Evolutionary conservation across 1,140 invertebrate genomes (phyloP), one percentile per base, ranked within the genome.

Genomic region (Melanaphis sacchari): DNA sequence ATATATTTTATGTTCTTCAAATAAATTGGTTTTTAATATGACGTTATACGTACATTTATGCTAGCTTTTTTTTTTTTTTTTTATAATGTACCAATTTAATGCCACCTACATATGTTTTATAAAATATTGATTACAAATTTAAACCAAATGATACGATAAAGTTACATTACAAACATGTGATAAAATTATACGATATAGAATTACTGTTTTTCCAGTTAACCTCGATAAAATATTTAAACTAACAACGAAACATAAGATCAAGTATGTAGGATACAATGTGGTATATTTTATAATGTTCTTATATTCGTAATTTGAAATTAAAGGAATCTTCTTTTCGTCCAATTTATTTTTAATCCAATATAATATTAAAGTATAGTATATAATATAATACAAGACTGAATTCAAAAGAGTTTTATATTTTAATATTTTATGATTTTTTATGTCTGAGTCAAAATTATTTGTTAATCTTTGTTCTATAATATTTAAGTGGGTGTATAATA

Each of bases 101-200:
- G 21, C 59, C 15, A n/a, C 31, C 59, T n/a, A 76, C 59, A 76
- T 15, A n/a, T 36, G 15, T n/a, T 76, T 76, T 76, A 4, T n/a
- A n/a, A 76, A n/a, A 76, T 76, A 76, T 76, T n/a, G 31, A 76
- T 76, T 76, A n/a, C 31, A 76, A 76, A n/a, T n/a, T 76, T 76
- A 76, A 76, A n/a, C 59, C 31, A 76, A 76, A n/a, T n/a, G 59
- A 66, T 76, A 18, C 59, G 4, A 76, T 15, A 76, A n/a, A 5
- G 31, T n/a, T n/a, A n/a, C 4, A 6, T n/a, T 36, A 76, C 5
- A 76, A 76, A 76, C n/a, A 76, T 24, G n/a, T n/a, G 15, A 76
- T 76, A n/a, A 76, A 76, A 76, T 76, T 76, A 76, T 76, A 76
- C n/a, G 15, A n/a, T 76, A 76, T 76, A n/a, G 59, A 76, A 76